Evolutionary conservation across 2,113 vertebrate genomes (phyloP).

Genomic region (Daboia siamensis): DNA sequence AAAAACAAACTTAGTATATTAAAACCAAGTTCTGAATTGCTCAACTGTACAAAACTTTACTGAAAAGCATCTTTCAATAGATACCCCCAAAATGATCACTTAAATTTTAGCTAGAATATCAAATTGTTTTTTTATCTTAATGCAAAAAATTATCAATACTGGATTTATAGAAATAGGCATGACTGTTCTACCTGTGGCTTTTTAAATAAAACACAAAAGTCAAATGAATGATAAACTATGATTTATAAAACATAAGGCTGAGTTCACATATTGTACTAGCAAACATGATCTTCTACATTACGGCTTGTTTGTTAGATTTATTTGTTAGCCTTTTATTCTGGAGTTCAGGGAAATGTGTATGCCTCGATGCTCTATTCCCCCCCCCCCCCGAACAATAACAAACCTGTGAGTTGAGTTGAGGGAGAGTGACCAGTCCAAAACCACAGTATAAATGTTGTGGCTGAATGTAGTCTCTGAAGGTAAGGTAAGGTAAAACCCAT

Average conservation of each 20-base stretch:
- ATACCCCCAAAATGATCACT: not conserved
- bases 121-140: not conserved
- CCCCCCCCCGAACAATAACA: not conserved
- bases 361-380: not conserved
- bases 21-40: not conserved
- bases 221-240: not conserved
- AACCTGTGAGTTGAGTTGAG: not conserved
- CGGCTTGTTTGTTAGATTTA: not conserved
- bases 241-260: not conserved
- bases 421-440: not conserved
- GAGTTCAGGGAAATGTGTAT: not conserved
- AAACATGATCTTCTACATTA: not conserved
- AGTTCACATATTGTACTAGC: not conserved
- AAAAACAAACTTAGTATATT: not conserved
- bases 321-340: not conserved
- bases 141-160: not conserved
- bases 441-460: not conserved
- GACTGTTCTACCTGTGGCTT: not conserved
- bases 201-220: not conserved
- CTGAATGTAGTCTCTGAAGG: not conserved
- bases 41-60: not conserved
- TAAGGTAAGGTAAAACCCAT: not conserved
- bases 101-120: not conserved
- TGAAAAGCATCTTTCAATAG: not conserved
- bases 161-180: not conserved